Conservation (phyloP, 2,797 vertebrate species). For the Mallotus villosus region DNA sequence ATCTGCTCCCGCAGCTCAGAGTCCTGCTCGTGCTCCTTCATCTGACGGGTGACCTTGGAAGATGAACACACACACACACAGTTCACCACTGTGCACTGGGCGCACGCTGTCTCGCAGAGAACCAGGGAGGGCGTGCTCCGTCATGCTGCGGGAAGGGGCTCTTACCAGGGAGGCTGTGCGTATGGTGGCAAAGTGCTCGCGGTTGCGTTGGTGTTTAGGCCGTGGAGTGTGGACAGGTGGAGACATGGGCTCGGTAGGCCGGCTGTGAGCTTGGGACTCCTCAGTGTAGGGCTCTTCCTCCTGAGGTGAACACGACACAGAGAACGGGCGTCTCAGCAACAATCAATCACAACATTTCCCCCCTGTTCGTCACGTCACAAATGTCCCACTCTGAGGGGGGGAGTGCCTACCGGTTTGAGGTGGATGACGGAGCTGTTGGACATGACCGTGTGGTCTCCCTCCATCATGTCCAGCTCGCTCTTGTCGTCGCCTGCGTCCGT, state of each 20-base stretch:
- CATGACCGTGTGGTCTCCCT: conserved; percentile 97
- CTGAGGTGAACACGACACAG: conserved; percentile 62
- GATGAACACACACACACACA: conserved; percentile 10
- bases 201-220: conserved; percentile 90
- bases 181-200: conserved; percentile 99
- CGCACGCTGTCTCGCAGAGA: background rate
- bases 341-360: too few species aligned
- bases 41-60: conserved; percentile 93
- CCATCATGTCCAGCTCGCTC: conserved; percentile 93
- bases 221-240: conserved; percentile 87
- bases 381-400: background rate
- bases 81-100: conserved; percentile 22
- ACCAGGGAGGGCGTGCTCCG: conserved; percentile 10
- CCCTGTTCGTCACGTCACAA: background rate
- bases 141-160: conserved; percentile 9
- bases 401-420: conserved; percentile 86
- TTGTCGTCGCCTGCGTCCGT: conserved; percentile 95
- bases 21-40: conserved; percentile 98
- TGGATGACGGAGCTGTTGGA: conserved; percentile 98
- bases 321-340: background rate
- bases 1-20: conserved; percentile 98
- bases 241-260: conserved; percentile 86
- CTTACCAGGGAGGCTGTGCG: conserved; percentile 95
- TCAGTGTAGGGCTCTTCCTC: conserved; percentile 87
- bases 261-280: conserved; percentile 82